Percentiles rank a stretch among this genome's conserved stretches.
These are phyloP conservation scores for Acronicta leporina DNA, from an alignment of 2,888 invertebrate species.

Conservation along the genomic window DNA sequence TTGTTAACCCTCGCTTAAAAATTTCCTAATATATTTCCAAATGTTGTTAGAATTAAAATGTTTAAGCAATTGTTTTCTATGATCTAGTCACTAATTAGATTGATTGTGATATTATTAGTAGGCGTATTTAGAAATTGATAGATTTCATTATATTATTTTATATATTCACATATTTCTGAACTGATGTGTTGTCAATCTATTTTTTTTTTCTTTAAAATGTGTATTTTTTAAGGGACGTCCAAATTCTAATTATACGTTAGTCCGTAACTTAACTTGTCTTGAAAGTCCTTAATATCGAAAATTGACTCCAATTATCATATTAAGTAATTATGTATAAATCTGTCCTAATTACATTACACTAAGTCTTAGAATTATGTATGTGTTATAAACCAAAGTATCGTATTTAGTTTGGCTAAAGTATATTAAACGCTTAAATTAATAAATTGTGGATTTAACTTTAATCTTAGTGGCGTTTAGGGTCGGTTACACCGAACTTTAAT, in stretches of 20 bases:
- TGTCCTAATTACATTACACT: constrained; percentile 16
- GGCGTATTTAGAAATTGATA: constrained; percentile 30
- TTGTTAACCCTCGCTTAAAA: constrained; percentile 28
- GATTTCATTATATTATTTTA: constrained; percentile 11
- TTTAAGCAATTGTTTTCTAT: constrained; percentile 38
- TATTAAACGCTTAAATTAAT: constrained; percentile 45
- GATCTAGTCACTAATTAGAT: constrained; percentile 47
- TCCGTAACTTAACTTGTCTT: neutral
- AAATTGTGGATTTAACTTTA: constrained; percentile 48
- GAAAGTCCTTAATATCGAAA: neutral
- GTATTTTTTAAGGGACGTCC: neutral
- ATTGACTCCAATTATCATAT: constrained; percentile 20
- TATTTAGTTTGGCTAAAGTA: constrained; percentile 42
- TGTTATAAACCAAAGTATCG: constrained; percentile 32
- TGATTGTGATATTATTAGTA: constrained; percentile 57
- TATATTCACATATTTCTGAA: no score
- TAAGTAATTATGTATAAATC: constrained; percentile 22
- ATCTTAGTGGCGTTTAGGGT: constrained; percentile 46
- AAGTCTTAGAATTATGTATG: constrained; percentile 38
- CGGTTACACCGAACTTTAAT: constrained; percentile 48
- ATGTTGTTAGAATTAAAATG: constrained; percentile 36
- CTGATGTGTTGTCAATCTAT: neutral
- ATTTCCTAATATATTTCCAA: constrained; percentile 13
- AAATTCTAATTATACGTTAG: neutral
- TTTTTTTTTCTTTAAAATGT: neutral